Conservation (phyloP, 1,140 invertebrate species). For the Mylabris phalerata region DNA sequence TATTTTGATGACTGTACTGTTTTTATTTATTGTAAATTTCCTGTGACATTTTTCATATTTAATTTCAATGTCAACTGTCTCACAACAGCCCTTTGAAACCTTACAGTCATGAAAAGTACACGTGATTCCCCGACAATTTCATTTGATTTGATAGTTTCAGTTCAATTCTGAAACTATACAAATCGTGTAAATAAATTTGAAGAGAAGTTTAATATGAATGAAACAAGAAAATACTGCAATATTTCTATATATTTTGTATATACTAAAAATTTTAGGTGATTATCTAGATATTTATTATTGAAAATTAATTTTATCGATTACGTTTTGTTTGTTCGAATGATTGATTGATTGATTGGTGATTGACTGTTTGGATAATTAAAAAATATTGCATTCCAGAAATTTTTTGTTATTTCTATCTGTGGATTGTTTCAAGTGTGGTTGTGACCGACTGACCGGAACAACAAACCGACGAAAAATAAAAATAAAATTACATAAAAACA, state of each 20-base stretch:
- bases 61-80: too few relatives aligned
- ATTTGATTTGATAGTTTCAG: conserved; percentile 36
- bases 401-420: too few relatives aligned
- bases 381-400: conserved; percentile 31
- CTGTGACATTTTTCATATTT: too few relatives aligned
- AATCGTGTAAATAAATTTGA: conserved; percentile 31
- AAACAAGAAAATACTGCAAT: conserved; percentile 25
- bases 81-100: too few relatives aligned
- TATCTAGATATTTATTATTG: conserved; percentile 28
- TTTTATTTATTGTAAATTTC: too few relatives aligned
- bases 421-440: conserved; percentile 19
- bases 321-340: too few relatives aligned
- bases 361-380: conserved; percentile 5
- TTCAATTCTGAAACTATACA: conserved; percentile 30
- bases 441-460: conserved; percentile 13
- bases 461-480: too few relatives aligned
- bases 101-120: too few relatives aligned
- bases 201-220: too few relatives aligned
- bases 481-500: too few relatives aligned
- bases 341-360: neutral
- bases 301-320: neutral
- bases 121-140: neutral
- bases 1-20: conserved; percentile 24
- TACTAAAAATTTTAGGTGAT: conserved; percentile 28
- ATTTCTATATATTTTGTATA: conserved; percentile 35